Evolutionary conservation across 1,140 invertebrate species (phyloP).

Genomic region (Drosophila busckii): DNA sequence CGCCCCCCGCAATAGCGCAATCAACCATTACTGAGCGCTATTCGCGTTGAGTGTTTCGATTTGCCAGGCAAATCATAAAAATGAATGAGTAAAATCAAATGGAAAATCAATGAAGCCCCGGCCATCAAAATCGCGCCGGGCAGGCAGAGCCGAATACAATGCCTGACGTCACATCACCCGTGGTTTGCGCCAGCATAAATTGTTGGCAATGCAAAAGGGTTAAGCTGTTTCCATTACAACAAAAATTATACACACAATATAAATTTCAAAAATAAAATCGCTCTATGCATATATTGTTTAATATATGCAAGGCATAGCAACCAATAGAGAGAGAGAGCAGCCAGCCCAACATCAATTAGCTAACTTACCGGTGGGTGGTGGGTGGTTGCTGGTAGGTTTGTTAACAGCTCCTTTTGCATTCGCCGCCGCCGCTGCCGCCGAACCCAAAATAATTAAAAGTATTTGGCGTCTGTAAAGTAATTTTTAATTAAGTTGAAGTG

Average conservation of each 20-base stretch:
- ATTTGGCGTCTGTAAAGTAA: conserved; percentile 76
- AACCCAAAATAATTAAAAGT: conserved; percentile 77
- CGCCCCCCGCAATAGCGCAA: conserved; percentile 43
- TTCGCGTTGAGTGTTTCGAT: conserved; percentile 72
- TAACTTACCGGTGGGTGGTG: background rate
- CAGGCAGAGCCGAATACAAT: too few species aligned
- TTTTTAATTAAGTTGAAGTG: conserved; percentile 77
- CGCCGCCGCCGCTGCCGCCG: too few species aligned
- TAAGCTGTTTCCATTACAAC: too few species aligned
- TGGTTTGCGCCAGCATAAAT: conserved; percentile 52
- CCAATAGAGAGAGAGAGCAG: too few species aligned
- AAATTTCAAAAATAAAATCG: too few species aligned
- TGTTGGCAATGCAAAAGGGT: background rate
- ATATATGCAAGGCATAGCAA: too few species aligned
- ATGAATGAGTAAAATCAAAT: conserved; percentile 76
- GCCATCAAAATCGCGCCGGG: too few species aligned
- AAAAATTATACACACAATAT: too few species aligned
- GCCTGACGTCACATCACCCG: conserved; percentile 9
- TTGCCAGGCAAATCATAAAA: conserved; percentile 75
- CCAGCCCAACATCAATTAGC: too few species aligned
- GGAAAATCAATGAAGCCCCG: conserved; percentile 73
- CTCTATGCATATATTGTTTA: too few species aligned
- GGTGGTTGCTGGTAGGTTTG: background rate
- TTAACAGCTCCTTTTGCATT: conserved; percentile 48
- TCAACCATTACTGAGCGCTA: conserved; percentile 70